A percentile compares a stretch with the other conserved stretches of the same genome.
Conservation (phyloP, 2,888 invertebrate genomes). For the Hemithea aestivaria region DNA sequence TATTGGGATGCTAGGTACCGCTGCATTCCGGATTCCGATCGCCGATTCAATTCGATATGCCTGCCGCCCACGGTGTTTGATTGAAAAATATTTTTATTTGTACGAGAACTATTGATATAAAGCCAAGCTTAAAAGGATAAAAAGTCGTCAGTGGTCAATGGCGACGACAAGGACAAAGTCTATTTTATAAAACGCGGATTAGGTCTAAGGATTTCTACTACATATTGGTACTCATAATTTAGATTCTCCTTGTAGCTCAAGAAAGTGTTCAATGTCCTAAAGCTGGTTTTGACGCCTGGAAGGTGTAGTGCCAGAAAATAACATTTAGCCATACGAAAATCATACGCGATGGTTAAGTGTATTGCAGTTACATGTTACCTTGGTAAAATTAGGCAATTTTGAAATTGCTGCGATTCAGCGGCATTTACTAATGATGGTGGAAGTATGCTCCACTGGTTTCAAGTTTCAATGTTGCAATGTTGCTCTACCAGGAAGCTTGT, state of each 20-base stretch:
- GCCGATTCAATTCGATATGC: slow-evolving; percentile 4
- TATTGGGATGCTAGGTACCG: slow-evolving; percentile 10
- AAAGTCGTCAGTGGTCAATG: too few species aligned
- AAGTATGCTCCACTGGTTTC: slow-evolving; percentile 57
- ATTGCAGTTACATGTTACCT: slow-evolving; percentile 34
- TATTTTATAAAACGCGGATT: too few species aligned
- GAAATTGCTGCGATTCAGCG: slow-evolving; percentile 39
- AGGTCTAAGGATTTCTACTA: too few species aligned
- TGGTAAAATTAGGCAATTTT: slow-evolving; percentile 44
- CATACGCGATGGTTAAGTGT: slow-evolving; percentile 16
- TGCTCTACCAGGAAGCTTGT: slow-evolving; percentile 52
- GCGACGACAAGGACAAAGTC: too few species aligned
- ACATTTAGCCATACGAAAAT: slow-evolving; percentile 20
- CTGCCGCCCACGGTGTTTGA: slow-evolving; percentile 13
- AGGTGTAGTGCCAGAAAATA: too few species aligned
- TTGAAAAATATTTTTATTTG: slow-evolving; percentile 7
- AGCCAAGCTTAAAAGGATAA: too few species aligned
- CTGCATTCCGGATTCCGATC: slow-evolving; percentile 11
- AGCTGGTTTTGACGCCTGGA: too few species aligned
- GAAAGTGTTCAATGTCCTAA: too few species aligned
- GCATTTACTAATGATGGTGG: slow-evolving; percentile 52
- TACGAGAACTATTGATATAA: too few species aligned
- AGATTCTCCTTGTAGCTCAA: too few species aligned
- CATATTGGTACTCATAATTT: too few species aligned
- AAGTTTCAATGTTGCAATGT: slow-evolving; percentile 42